Evolutionary conservation across 2,888 invertebrate species (phyloP), one percentile per base, ranked within the genome.

Genomic region (Tetranychus piercei): DNA sequence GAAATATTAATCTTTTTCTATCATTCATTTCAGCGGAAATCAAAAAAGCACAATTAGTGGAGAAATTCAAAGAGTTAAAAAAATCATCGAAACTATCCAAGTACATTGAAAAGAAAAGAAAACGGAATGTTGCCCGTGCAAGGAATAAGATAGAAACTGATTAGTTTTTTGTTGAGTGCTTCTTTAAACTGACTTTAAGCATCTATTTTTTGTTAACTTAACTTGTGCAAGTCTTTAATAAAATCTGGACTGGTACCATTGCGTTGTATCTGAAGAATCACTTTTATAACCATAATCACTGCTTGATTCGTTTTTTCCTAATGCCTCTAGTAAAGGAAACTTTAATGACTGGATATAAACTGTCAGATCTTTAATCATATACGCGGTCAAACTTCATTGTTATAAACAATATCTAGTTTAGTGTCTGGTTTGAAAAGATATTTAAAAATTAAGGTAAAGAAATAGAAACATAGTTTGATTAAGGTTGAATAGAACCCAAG

Each of bases 61-160:
- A 82, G 75, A 81, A 81, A 75, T 82, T 78, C 76, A 79, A 79
- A 74, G 80, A 81, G 73, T 75, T 82, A 74, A 80, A 82, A 78
- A 79, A 81, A 76, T 79, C 79, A 23, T 81, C 81, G n/a, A 81
- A 81, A 76, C 76, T 82, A 6, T 81, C 81, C 18, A 80, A 81
- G 74, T 82, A 82, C 76, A 74, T 82, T 73, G 80, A 79, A 74
- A 81, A 80, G 76, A 82, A 81, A 76, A 78, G 82, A 73, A 82
- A 81, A 78, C 81, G 81, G 76, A 81, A 80, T 73, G 80, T 81
- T 34, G 77, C 79, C 66, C 81, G 81, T 78, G 78, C 74, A 80
- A 80, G n/a, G 43, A 75, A 45, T 77, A 74, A 74, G 74, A 71
- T 74, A 2, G 55, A 72, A 45, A 45, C 6, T 43, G n/a, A 22